A percentile compares a stretch with the other conserved stretches of the same genome.
These are phyloP conservation scores for Argentina silus DNA, from an alignment of 2,797 vertebrate genomes.

Conservation along the genomic window DNA sequence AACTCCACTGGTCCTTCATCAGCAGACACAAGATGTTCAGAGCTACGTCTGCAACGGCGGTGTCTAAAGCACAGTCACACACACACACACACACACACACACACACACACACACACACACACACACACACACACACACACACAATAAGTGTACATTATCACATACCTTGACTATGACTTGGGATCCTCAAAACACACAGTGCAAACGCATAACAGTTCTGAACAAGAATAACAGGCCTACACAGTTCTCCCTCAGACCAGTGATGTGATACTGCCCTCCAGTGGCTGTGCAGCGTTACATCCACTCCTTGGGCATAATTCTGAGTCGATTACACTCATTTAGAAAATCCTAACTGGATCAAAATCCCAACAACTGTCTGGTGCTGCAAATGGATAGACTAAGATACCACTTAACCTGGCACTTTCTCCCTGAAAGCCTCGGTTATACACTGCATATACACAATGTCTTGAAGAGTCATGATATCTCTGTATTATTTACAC, in stretches of 20 bases:
- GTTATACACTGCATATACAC: too few species aligned
- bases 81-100: not conserved
- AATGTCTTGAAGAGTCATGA: too few species aligned
- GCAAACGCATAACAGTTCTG: not conserved
- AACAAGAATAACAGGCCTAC: not conserved
- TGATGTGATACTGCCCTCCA: constrained; percentile 4
- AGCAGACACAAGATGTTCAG: constrained; percentile 77
- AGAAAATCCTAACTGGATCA: not conserved
- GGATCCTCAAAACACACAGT: not conserved
- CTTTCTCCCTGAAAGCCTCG: too few species aligned
- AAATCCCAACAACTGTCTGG: not conserved
- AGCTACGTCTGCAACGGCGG: constrained; percentile 74
- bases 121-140: not conserved
- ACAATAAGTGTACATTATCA: not conserved
- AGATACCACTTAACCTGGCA: too few species aligned
- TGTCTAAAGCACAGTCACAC: constrained; percentile 56
- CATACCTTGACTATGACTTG: not conserved
- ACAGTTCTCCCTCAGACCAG: not conserved
- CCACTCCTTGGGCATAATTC: not conserved
- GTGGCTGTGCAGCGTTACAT: not conserved
- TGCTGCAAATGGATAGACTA: too few species aligned
- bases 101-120: constrained; percentile 11
- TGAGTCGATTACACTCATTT: not conserved
- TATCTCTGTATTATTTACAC: constrained; percentile 6
- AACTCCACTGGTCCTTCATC: constrained; percentile 80